A percentile compares a stretch with the other conserved stretches of the same genome.
Evolutionary conservation across 2,113 vertebrate genomes (phyloP).

Genomic region (Crotalus tigris): DNA sequence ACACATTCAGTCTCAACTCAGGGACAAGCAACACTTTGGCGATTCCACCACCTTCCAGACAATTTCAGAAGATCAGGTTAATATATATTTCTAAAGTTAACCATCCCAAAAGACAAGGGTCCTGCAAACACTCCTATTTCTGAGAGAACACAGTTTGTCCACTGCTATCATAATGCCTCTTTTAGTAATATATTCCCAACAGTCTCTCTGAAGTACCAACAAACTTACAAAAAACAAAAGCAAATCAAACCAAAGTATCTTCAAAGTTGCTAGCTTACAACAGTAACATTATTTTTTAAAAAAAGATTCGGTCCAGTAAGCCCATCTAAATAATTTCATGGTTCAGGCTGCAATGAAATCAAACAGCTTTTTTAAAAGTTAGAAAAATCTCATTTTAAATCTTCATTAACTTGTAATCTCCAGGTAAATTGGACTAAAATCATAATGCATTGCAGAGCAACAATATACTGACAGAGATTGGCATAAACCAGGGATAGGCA

Average conservation of each 20-base stretch:
- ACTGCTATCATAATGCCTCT: not conserved
- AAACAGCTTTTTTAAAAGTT: not conserved
- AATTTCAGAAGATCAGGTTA: not conserved
- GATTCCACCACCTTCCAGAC: not conserved
- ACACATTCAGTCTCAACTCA: not conserved
- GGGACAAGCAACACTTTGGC: not conserved
- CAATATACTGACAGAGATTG: not conserved
- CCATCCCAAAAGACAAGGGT: not conserved
- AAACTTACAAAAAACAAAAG: not conserved
- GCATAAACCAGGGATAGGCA: not conserved
- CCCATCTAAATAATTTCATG: not conserved
- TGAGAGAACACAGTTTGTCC: not conserved
- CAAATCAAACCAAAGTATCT: not conserved
- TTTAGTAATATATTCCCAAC: not conserved
- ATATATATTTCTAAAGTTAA: not conserved
- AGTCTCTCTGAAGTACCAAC: not conserved
- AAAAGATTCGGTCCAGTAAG: not conserved
- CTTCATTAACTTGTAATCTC: not conserved
- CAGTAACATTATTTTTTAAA: not conserved
- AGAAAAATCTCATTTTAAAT: not conserved
- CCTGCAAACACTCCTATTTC: not conserved
- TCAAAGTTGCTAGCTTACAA: not conserved
- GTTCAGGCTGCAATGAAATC: not conserved
- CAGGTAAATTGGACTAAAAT: not conserved
- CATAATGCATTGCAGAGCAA: not conserved